Conservation (phyloP, 2,113 vertebrate genomes). For the Coryphaenoides rupestris region DNA sequence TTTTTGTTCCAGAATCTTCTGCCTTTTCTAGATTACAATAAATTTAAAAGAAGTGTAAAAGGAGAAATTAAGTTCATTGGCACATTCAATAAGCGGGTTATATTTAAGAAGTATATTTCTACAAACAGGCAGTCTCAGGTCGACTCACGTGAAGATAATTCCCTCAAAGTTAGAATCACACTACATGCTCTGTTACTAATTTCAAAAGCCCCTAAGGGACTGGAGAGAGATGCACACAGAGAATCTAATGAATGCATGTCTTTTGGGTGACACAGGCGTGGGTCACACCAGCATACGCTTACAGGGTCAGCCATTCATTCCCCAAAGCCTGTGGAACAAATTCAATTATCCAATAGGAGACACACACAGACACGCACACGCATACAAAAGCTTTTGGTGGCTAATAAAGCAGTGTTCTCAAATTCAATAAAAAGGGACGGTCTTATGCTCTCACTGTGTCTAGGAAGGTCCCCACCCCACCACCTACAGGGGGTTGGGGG, state of each 20-base stretch:
- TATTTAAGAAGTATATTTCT: not conserved
- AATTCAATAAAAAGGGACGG: constrained; percentile 18
- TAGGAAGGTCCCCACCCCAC: not conserved
- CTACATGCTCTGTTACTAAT: constrained; percentile 23
- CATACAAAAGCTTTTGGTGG: constrained; percentile 50
- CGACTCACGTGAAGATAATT: not conserved
- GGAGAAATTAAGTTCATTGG: not conserved
- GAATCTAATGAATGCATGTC: constrained; percentile 45
- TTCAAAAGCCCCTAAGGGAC: constrained; percentile 15
- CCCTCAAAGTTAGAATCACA: not conserved
- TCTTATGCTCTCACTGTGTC: constrained; percentile 24
- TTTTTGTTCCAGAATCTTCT: no score
- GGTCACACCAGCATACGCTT: constrained; percentile 23
- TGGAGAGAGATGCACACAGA: constrained; percentile 14
- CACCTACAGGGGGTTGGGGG: not conserved
- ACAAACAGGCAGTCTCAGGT: not conserved
- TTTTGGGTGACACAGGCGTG: constrained; percentile 40
- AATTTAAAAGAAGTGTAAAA: no score
- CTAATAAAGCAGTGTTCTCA: constrained; percentile 27
- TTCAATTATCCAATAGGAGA: constrained; percentile 39
- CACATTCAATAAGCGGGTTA: not conserved
- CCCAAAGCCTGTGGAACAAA: constrained; percentile 52
- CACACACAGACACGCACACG: constrained; percentile 35
- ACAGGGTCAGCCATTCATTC: constrained; percentile 58
- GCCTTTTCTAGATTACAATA: no score